Evolutionary conservation across 2,888 invertebrate species (phyloP).

Genomic region (Crematogaster levior): DNA sequence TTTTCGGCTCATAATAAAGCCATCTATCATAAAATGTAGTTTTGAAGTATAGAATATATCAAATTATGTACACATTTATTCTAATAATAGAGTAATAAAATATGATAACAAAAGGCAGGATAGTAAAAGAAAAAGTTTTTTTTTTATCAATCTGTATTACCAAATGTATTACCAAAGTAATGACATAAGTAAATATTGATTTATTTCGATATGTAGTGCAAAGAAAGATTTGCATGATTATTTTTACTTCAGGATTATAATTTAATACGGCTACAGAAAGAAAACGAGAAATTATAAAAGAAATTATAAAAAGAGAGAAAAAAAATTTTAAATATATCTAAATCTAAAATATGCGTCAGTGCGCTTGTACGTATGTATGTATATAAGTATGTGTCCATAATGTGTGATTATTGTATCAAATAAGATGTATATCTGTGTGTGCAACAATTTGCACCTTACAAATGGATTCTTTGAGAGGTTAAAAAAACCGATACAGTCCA

Average conservation of each 20-base stretch:
- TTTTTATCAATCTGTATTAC: neutral
- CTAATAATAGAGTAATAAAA: neutral
- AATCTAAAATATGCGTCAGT: conserved; percentile 16
- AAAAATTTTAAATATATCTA: too few species aligned
- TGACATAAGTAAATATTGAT: neutral
- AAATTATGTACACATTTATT: neutral
- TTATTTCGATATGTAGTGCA: neutral
- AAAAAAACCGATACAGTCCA: conserved; percentile 57
- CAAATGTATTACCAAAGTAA: neutral
- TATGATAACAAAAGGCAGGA: too few species aligned
- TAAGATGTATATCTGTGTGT: conserved; percentile 52
- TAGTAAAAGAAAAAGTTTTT: neutral
- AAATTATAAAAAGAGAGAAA: conserved; percentile 12
- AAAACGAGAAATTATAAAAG: neutral
- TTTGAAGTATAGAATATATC: neutral
- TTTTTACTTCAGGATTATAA: neutral
- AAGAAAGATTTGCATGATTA: neutral
- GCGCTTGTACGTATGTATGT: conserved; percentile 55
- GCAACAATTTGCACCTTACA: conserved; percentile 59
- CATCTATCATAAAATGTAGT: neutral
- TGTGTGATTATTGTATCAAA: conserved; percentile 23
- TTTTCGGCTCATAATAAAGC: neutral
- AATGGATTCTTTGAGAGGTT: conserved; percentile 50
- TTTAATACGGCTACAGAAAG: neutral
- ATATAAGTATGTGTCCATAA: conserved; percentile 54